Evolutionary conservation across 2,888 invertebrate genomes (phyloP).

Genomic region (Meta bourneti): DNA sequence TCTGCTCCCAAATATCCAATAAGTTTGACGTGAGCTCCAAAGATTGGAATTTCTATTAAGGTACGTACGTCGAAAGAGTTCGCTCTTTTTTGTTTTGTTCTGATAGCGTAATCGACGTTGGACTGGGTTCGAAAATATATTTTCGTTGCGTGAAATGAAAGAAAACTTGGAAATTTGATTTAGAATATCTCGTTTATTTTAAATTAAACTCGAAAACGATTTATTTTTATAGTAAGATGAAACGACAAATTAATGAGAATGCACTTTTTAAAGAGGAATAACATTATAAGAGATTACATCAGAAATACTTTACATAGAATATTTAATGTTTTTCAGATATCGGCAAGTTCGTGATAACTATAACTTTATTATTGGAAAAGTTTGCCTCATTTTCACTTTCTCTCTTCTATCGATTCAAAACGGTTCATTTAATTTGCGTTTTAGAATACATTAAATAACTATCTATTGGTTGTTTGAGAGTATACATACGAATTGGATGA

Average conservation of each 20-base stretch:
- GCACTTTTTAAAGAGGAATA: neutral
- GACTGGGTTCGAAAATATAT: slow-evolving; percentile 24
- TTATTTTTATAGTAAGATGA: slow-evolving; percentile 12
- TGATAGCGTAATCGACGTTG: slow-evolving; percentile 5
- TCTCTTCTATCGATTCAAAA: no score
- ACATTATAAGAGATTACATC: no score
- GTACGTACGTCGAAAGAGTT: slow-evolving; percentile 37
- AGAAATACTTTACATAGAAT: no score
- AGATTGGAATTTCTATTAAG: slow-evolving; percentile 58
- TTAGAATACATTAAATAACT: no score
- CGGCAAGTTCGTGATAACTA: no score
- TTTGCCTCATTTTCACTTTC: no score
- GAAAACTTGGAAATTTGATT: slow-evolving; percentile 17
- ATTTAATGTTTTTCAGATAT: no score
- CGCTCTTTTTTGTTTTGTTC: neutral
- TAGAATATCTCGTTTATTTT: slow-evolving; percentile 19
- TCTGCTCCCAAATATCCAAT: slow-evolving; percentile 60
- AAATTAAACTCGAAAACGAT: slow-evolving; percentile 11
- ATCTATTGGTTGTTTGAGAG: no score
- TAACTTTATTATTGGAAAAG: no score
- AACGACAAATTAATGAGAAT: neutral
- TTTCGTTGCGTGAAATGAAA: slow-evolving; percentile 1
- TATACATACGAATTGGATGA: no score
- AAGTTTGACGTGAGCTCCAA: slow-evolving; percentile 47
- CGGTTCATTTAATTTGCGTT: no score